phyloP scores from a whole-genome alignment of 2,797 vertebrate genomes.

The Pogoniulus pusillus region DNA sequence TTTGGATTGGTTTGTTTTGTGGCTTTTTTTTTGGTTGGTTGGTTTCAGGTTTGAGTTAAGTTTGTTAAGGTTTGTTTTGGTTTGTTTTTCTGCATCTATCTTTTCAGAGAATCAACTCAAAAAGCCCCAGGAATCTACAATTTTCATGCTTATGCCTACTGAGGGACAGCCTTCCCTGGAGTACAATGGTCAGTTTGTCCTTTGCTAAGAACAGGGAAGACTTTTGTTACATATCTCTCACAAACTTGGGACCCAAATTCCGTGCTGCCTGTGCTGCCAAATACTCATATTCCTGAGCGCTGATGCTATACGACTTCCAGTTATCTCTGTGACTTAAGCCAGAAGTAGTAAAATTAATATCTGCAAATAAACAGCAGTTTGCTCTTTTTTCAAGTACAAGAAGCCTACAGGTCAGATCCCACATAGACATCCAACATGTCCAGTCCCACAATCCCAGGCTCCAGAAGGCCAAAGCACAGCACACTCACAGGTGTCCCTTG shows the following conservation, averaged over 20 bases:
- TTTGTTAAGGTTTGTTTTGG: neutral
- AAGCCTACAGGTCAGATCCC: neutral
- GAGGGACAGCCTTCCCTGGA: neutral
- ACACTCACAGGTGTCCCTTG: neutral
- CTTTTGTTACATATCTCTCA: neutral
- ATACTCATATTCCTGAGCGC: neutral
- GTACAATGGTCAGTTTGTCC: neutral
- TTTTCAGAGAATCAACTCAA: neutral
- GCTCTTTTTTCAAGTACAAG: neutral
- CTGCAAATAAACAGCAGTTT: neutral
- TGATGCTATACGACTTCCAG: neutral
- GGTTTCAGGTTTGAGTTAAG: neutral
- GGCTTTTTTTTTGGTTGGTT: neutral
- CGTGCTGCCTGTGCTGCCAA: neutral
- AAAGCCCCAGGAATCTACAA: neutral
- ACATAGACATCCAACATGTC: neutral
- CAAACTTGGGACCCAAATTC: neutral
- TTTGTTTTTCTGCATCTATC: neutral
- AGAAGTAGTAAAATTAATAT: neutral
- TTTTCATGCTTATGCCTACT: neutral
- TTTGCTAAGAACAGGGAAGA: neutral
- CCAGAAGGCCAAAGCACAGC: neutral
- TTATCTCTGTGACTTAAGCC: neutral
- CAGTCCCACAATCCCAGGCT: neutral
- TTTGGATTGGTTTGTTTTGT: no score